Evolutionary conservation across 1,140 invertebrate species (phyloP), one percentile per base, ranked within the genome.

Genomic region (Rhopalosiphum maidis): DNA sequence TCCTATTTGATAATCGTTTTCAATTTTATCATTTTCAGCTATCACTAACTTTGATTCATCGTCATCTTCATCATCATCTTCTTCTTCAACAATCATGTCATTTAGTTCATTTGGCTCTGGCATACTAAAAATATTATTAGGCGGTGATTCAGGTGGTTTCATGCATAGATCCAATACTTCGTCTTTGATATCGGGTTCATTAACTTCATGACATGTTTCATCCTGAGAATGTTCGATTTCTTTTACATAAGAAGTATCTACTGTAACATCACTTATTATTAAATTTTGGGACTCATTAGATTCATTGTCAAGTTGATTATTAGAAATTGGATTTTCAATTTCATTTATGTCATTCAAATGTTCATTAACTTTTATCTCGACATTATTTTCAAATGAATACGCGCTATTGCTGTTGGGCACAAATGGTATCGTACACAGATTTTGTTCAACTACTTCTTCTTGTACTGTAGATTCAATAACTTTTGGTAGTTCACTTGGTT

Each of bases 131-230:
- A 48, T 87, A 37, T 94, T 91, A 25, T 95, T 95, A 30, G 95
- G 95, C 82, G 95, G 94, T 94, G 96, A 95, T 77, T 96, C 96
- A 23, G 95, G 94, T 35, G 95, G 95, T 94, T 96, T 95, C 68
- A 96, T 96, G 6, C 95, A 95, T 94, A 96, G 96, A 94, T 96
- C 96, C 54, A 96, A 96, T 77, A 95, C 95, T 94, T 96, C 96
- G 9, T 94, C 91, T 90, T 83, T 85, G 0, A 22, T 25, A 48
- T 94, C 68, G n/a, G 68, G 85, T 41, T 86, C 48, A 37, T 93
- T 85, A 93, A 48, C 23, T 25, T 85, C 37, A 35, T 35, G 48
- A 68, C 93, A 88, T 23, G 46, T 48, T 51, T 48, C 5, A 48
- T 77, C 43, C 30, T 21, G 2, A 55, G 21, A 89, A 89, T 89